Evolutionary conservation across 1,140 invertebrate species (phyloP).

Genomic region (Subanguina moxae): DNA sequence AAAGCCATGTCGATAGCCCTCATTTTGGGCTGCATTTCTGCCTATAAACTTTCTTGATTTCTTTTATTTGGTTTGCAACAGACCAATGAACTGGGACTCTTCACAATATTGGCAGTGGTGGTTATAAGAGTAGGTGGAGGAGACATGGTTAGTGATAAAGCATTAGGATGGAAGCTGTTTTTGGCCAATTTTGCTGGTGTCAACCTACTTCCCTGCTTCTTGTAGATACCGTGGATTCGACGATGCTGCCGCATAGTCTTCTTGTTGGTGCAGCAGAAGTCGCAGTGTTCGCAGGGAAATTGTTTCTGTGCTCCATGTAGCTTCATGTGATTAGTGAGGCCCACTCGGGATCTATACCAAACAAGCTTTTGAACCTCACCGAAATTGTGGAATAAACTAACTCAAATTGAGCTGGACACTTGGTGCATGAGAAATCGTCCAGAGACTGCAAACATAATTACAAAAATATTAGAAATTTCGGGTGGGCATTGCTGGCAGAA

Average conservation of each 20-base stretch:
- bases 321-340: slow-evolving; percentile 43
- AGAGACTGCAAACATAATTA: slow-evolving; percentile 7
- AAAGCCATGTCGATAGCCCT: slow-evolving; percentile 22
- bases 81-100: background rate
- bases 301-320: slow-evolving; percentile 31
- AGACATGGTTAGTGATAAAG: background rate
- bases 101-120: background rate
- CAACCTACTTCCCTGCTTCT: background rate
- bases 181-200: background rate
- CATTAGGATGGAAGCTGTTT: background rate
- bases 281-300: slow-evolving; percentile 30
- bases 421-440: slow-evolving; percentile 28
- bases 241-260: slow-evolving; percentile 45
- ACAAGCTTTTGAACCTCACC: slow-evolving; percentile 30
- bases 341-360: slow-evolving; percentile 26
- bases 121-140: background rate
- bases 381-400: slow-evolving; percentile 9
- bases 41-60: slow-evolving; percentile 4
- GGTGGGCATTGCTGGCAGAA: too few relatives aligned
- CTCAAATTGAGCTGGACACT: slow-evolving; percentile 31
- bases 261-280: slow-evolving; percentile 41
- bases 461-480: background rate
- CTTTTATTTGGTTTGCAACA: too few relatives aligned
- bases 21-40: slow-evolving; percentile 19
- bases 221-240: slow-evolving; percentile 5